Base-by-base conservation (phyloP, 2,797 vertebrate genomes). In the Tokudaia tokunoshimensis region DNA sequence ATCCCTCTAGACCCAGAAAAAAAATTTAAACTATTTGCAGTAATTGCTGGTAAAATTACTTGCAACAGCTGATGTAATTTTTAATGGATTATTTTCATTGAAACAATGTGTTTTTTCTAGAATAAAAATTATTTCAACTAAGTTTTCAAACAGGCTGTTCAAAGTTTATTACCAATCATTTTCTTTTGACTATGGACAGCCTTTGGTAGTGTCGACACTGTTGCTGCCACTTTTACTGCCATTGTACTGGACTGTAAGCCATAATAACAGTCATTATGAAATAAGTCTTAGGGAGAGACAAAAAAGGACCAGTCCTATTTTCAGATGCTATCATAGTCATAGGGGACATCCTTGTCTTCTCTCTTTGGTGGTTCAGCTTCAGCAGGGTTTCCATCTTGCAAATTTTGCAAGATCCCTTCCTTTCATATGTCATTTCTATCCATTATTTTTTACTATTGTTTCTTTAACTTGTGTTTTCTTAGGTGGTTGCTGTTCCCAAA, bases 391-490 rank as follows among this genome's bases (percentile, higher is more conserved):
- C n/a, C 20, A 79, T 86, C 81, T 91, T 76, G 5, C 10, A 78
- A 52, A 9, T 34, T 59, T 81, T 14, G 47, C 20, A 93, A 4
- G 31, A 1, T 13, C n/a, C 6, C 0, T 44, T 55, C 3, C 41
- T 89, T 94, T 91, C 15, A 37, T 20, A 78, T 65, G 20, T 78
- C 89, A 85, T 50, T 85, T 90, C 47, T 70, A 37, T 63, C 90
- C 3, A 52, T 85, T 85, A 75, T 81, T 94, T 96, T 85, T 65
- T 88, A 75, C 37, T 55, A 61, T 76, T 86, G 52, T 90, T 96
- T 55, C 22, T 82, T 89, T 80, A 81, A 86, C 61, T 3, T 63
- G 44, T 37, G 37, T 87, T 95, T 95, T 78, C 31, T 67, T 90
- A 50, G 47, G 41, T 63, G 14, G 15, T 3, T 83, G 4, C 3